A percentile compares a stretch with the other conserved stretches of the same genome.
Evolutionary conservation across 2,113 vertebrate genomes (phyloP).

Genomic region (Pseudopipra pipra): DNA sequence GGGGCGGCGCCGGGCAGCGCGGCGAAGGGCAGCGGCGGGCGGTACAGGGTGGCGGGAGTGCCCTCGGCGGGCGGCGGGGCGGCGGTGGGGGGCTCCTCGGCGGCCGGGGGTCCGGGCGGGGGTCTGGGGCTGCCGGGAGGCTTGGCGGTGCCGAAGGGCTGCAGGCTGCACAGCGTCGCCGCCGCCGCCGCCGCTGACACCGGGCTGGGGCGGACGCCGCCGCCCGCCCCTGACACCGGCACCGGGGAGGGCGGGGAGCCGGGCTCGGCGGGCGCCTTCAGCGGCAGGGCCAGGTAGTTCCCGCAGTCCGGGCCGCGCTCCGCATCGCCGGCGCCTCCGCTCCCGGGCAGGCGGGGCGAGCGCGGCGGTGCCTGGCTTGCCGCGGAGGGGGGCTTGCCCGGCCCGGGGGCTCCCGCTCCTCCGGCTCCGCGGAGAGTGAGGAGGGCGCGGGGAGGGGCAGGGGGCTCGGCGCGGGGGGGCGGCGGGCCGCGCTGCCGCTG

Average conservation of each 20-base stretch:
- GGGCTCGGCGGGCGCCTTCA: constrained; percentile 60
- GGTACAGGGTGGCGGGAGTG: constrained; percentile 16
- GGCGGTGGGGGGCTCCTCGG: neutral
- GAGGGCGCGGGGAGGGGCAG: neutral
- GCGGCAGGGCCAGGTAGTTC: constrained; percentile 84
- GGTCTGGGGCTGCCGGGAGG: constrained; percentile 48
- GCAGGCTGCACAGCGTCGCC: constrained; percentile 59
- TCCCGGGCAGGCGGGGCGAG: neutral
- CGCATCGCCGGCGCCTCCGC: neutral
- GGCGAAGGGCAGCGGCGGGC: constrained; percentile 2
- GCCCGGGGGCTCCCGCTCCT: neutral
- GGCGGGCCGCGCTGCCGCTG: constrained; percentile 51
- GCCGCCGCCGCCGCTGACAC: neutral
- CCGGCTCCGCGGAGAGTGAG: neutral
- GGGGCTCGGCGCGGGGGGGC: neutral
- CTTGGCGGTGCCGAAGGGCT: constrained; percentile 41
- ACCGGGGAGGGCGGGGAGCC: neutral
- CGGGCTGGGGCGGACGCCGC: neutral
- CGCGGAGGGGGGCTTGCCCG: neutral
- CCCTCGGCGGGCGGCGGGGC: constrained; percentile 54
- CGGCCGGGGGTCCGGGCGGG: constrained; percentile 42
- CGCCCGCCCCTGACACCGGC: neutral
- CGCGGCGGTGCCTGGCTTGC: neutral
- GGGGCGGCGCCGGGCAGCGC: constrained; percentile 53
- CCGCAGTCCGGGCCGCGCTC: constrained; percentile 69